These are phyloP conservation scores for Numida meleagris DNA, from an alignment of 2,113 vertebrate species.

Conservation along the genomic window DNA sequence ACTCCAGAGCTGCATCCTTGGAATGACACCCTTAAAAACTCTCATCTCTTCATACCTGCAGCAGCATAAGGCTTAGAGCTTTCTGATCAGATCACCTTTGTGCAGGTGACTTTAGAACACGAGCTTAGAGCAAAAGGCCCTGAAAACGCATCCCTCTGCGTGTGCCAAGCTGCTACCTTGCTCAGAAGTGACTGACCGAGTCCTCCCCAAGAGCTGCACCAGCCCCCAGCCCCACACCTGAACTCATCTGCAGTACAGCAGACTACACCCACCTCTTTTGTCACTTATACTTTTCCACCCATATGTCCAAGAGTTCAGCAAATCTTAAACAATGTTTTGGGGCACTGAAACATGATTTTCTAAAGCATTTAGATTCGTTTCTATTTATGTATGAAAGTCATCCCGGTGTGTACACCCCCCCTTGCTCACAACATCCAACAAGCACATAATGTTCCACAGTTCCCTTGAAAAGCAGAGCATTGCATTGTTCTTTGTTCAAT, in stretches of 20 bases:
- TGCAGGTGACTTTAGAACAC: neutral
- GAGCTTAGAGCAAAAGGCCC: neutral
- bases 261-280: neutral
- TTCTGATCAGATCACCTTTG: neutral
- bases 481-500: neutral
- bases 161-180: neutral
- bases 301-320: neutral
- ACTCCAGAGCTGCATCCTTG: neutral
- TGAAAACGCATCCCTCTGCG: neutral
- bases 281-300: neutral
- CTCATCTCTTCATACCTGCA: fast-evolving
- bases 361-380: neutral
- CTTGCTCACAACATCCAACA: neutral
- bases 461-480: neutral
- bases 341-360: neutral
- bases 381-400: neutral
- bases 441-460: neutral
- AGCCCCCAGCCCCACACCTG: neutral
- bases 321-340: neutral
- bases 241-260: neutral
- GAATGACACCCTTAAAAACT: neutral
- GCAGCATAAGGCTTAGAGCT: neutral
- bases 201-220: neutral
- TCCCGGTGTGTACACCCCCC: neutral
- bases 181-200: neutral